Percentiles rank a stretch among this genome's conserved stretches.
Evolutionary conservation across 35 echinoderm and acorn worm species (phyloP).

Genomic region (Stichopus chloronotus): DNA sequence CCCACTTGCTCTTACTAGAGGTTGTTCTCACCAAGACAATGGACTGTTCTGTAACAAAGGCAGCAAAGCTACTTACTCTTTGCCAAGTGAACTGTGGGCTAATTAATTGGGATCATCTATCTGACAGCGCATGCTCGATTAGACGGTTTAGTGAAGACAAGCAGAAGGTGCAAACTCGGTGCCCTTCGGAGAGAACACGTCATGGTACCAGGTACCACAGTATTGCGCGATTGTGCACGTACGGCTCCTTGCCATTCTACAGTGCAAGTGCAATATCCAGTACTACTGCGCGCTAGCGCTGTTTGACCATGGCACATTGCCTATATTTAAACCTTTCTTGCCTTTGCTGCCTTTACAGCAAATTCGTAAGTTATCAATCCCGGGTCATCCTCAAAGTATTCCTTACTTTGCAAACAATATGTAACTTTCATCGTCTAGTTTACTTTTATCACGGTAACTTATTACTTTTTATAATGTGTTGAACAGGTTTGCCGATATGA

Average conservation of each 20-base stretch:
- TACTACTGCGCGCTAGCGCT: not conserved
- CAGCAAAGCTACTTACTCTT: too few species aligned
- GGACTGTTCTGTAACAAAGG: too few species aligned
- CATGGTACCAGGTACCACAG: not conserved
- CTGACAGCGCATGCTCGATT: too few species aligned
- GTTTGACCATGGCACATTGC: conserved; percentile 4
- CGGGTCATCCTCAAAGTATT: not conserved
- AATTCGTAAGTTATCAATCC: not conserved
- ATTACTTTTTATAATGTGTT: not conserved
- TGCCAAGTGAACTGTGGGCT: too few species aligned
- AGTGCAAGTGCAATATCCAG: too few species aligned
- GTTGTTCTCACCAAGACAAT: too few species aligned
- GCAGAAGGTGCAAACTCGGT: too few species aligned
- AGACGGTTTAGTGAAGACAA: too few species aligned
- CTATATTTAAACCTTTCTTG: not conserved
- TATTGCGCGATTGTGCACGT: not conserved
- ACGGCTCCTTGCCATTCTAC: not conserved
- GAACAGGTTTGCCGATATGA: not conserved
- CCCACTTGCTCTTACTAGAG: too few species aligned
- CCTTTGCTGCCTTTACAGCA: not conserved
- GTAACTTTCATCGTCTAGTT: not conserved
- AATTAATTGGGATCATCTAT: too few species aligned
- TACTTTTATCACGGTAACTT: conserved; percentile 7
- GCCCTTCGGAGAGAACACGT: too few species aligned
- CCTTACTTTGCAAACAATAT: not conserved